Conservation (phyloP, 1,140 invertebrate species). For the Drosophila biarmipes region DNA sequence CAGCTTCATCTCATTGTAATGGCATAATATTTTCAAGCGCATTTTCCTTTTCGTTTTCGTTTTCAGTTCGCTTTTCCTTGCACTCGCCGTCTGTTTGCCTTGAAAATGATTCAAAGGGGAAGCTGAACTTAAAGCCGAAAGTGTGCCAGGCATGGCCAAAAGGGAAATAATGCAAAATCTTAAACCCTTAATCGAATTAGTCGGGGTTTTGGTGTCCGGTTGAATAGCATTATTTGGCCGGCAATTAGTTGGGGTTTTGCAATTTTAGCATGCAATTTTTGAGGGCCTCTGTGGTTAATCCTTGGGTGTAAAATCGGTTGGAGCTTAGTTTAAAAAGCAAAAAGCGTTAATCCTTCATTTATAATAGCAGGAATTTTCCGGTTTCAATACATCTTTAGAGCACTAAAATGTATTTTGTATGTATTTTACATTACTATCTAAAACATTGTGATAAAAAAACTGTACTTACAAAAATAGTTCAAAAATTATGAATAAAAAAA, state of each 20-base stretch:
- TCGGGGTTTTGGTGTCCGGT: constrained; percentile 1
- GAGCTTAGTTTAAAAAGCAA: background rate
- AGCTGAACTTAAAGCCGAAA: constrained; percentile 22
- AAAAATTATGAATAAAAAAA: too few relatives aligned
- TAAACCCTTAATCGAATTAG: constrained; percentile 46
- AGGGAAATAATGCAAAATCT: constrained; percentile 15
- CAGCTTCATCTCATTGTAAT: constrained; percentile 42
- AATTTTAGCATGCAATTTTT: constrained; percentile 3
- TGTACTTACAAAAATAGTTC: too few relatives aligned
- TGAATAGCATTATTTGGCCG: constrained; percentile 39
- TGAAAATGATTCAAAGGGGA: constrained; percentile 31
- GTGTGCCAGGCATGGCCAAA: constrained; percentile 39
- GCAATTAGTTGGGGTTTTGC: constrained; percentile 32
- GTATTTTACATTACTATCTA: too few relatives aligned
- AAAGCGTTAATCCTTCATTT: background rate
- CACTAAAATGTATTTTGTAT: too few relatives aligned
- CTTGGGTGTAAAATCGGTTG: background rate
- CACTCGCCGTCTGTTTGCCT: constrained; percentile 28
- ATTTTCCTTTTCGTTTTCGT: constrained; percentile 26
- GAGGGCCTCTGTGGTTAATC: background rate
- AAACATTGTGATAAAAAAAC: too few relatives aligned
- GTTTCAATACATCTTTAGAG: too few relatives aligned
- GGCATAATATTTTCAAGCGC: constrained; percentile 49
- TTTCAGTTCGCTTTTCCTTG: constrained; percentile 1
- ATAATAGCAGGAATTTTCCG: too few relatives aligned